Evolutionary conservation across 2,888 invertebrate genomes (phyloP).

Genomic region (Athalia rosae): DNA sequence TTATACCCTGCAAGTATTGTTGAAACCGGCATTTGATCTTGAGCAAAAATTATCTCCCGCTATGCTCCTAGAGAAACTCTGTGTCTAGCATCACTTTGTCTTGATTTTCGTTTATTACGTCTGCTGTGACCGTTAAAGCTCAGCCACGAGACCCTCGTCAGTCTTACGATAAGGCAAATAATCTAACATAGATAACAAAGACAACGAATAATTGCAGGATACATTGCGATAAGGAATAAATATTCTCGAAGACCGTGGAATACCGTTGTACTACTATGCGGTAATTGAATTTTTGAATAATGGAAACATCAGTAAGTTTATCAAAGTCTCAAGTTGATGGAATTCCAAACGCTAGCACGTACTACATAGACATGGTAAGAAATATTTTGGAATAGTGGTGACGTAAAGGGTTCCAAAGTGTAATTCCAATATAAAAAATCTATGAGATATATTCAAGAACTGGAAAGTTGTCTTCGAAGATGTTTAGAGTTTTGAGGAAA

Average conservation of each 20-base stretch:
- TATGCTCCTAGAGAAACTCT: constrained; percentile 10
- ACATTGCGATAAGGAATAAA: background rate
- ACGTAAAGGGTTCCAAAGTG: background rate
- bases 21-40: background rate
- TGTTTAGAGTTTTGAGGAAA: constrained; percentile 15
- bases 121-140: background rate
- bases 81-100: constrained; percentile 7
- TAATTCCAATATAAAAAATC: constrained; percentile 1
- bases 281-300: constrained; percentile 17
- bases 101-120: constrained; percentile 21
- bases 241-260: background rate
- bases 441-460: background rate
- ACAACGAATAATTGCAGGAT: constrained; percentile 22
- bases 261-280: constrained; percentile 9
- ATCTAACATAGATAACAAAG: background rate
- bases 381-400: background rate
- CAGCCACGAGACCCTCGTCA: background rate
- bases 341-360: too few species aligned
- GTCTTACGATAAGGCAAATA: constrained; percentile 19
- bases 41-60: constrained; percentile 12
- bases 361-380: too few species aligned
- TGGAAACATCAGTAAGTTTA: too few species aligned
- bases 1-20: constrained; percentile 3
- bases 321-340: too few species aligned
- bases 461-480: constrained; percentile 9